Base-by-base conservation (phyloP, 2,888 invertebrate species). In the Eudasyphora cyanicolor region DNA sequence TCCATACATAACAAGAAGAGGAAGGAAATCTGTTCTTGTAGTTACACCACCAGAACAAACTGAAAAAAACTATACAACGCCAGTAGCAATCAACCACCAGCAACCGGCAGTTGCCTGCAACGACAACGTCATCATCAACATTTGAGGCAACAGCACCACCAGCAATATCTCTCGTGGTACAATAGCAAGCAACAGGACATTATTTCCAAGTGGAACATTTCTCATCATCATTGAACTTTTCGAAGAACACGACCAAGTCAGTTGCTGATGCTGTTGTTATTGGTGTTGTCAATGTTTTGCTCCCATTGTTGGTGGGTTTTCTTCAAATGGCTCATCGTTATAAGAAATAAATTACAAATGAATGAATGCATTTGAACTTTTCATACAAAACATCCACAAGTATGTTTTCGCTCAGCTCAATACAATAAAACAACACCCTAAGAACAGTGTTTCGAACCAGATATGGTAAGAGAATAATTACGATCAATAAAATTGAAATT, bases 331-430 rank as follows among this genome's bases (percentile, higher is more conserved):
- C 57, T 78, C n/a, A n/a, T n/a, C 67, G 76, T 81, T 81, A 76
- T 73, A 64, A 76, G 60, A 84, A 84, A 84, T 84, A 84, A 81
- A 84, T 84, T 84, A 84, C 81, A 84, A 84, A 78, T 81, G 78
- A 84, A 84, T 78, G 81, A 84, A 84, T 84, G 84, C 73, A 84
- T 84, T 81, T 84, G 84, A 84, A 78, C 76, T 84, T 75, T 54
- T 42, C 67, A 67, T 42, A 67, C 24, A 35, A 71, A 76, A 67
- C 67, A 35, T 79, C 73, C 76, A 69, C 77, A 80, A 62, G 70
- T 35, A 24, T 54, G 29, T 54, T 54, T 54, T 7, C 42, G 27
- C 14, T 57, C n/a, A n/a, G n/a, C n/a, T n/a, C n/a, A n/a, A n/a
- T 38, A 0, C 24, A 2, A n/a, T 14, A 49, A 1, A 70, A 69